Evolutionary conservation across 2,113 vertebrate genomes (phyloP).

Genomic region (Opisthocomus hoazin): DNA sequence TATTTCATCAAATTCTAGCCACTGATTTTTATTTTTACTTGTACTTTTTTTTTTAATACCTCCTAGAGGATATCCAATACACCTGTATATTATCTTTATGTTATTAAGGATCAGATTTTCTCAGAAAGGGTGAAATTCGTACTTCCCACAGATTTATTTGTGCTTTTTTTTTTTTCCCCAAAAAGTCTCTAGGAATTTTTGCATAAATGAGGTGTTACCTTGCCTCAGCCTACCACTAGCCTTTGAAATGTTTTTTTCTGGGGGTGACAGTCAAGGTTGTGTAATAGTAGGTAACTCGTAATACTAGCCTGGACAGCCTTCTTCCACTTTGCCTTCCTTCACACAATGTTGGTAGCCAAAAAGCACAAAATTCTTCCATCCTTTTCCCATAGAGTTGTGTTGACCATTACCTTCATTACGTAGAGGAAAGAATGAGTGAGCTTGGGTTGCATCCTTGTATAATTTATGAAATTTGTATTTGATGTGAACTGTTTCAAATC

Average conservation of each 20-base stretch:
- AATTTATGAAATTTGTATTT: neutral
- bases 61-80: neutral
- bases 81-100: neutral
- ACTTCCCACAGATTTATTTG: neutral
- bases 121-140: neutral
- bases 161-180: neutral
- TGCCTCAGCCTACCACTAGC: neutral
- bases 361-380: neutral
- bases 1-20: neutral
- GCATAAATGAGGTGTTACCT: neutral
- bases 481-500: neutral
- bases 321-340: neutral
- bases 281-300: neutral
- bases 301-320: neutral
- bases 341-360: neutral
- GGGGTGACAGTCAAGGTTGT: neutral
- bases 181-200: neutral
- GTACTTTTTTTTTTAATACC: neutral
- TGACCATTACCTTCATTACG: neutral
- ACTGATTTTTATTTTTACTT: neutral
- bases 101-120: neutral
- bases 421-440: neutral
- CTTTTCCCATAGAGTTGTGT: neutral
- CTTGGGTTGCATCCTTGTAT: fast-evolving
- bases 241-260: neutral